Base-by-base conservation (phyloP, 2,888 invertebrate species). In the Serrognathus titanus region DNA sequence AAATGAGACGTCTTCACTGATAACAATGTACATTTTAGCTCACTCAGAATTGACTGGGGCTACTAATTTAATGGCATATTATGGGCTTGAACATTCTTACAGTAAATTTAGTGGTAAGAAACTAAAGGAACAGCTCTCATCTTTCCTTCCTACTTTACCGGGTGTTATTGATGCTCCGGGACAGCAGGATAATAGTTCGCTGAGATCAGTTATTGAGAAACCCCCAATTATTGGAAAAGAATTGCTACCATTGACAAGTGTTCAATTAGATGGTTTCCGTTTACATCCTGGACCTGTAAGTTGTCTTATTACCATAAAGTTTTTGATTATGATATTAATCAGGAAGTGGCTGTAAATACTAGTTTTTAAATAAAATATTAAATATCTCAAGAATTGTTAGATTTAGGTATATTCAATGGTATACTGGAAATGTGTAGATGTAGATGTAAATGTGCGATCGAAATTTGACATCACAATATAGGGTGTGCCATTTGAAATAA, bases 51-150 rank as follows among this genome's bases (percentile, higher is more conserved):
- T 95, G 68, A 97, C 97, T 61, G 97, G 97, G 63, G 94, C 96
- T 71, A 95, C 92, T 67, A 97, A 97, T 83, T 87, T 97, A 78
- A 96, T 97, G 93, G 90, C 91, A 73, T 90, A 93, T 82, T 92
- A 97, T 86, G 94, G 93, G 66, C 83, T 97, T 63, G 97, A 97
- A 80, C 96, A 97, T 80, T 94, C 97, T 13, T 95, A 97, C 78
- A 96, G 92, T 80, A 97, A 96, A 83, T 97, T 97, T 80, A 96
- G 94, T 81, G 96, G 95, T 51, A 95, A 96, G 74, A 96, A 96
- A 79, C 84, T 94, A 11, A 93, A 96, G 75, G 97, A 97, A 77
- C 94, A 95, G 55, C 80, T 97, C 57, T 95, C 96, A 40, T 94
- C 97, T 10, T 97, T 97, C 78, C 82, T 97, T 62, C 97, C 97